Evolutionary conservation across 1,140 invertebrate genomes (phyloP).

Genomic region (Teleopsis dalmanni): DNA sequence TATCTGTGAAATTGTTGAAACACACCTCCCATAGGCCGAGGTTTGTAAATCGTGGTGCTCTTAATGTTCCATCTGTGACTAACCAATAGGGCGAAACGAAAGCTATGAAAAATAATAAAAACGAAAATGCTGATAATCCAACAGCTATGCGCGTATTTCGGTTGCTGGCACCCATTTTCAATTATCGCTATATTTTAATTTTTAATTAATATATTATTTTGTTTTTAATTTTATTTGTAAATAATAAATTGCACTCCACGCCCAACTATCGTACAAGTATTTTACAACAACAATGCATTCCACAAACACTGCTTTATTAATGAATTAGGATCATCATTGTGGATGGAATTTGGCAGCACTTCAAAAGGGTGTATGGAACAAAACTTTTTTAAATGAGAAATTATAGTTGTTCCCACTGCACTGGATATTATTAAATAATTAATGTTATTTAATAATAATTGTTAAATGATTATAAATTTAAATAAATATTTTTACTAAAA

Average conservation of each 20-base stretch:
- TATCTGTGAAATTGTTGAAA: slow-evolving; percentile 75
- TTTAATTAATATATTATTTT: neutral
- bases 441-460: no score
- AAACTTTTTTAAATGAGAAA: no score
- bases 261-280: slow-evolving; percentile 1
- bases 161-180: slow-evolving; percentile 51
- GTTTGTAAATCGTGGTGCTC: slow-evolving; percentile 70
- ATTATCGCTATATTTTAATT: neutral
- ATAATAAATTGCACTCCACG: neutral
- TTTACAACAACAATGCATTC: neutral
- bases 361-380: no score
- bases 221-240: neutral
- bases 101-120: slow-evolving; percentile 72
- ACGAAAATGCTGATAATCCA: slow-evolving; percentile 56
- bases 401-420: no score
- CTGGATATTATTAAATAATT: no score
- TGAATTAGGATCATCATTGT: no score
- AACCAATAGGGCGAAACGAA: slow-evolving; percentile 92
- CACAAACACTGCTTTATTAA: no score
- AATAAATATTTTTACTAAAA: no score
- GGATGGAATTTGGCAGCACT: no score
- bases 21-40: slow-evolving; percentile 91
- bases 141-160: slow-evolving; percentile 65
- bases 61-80: slow-evolving; percentile 72
- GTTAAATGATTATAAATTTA: no score